A percentile compares a stretch with the other conserved stretches of the same genome.
Evolutionary conservation across 2,888 invertebrate genomes (phyloP).

Genomic region (Agrotis clavis): DNA sequence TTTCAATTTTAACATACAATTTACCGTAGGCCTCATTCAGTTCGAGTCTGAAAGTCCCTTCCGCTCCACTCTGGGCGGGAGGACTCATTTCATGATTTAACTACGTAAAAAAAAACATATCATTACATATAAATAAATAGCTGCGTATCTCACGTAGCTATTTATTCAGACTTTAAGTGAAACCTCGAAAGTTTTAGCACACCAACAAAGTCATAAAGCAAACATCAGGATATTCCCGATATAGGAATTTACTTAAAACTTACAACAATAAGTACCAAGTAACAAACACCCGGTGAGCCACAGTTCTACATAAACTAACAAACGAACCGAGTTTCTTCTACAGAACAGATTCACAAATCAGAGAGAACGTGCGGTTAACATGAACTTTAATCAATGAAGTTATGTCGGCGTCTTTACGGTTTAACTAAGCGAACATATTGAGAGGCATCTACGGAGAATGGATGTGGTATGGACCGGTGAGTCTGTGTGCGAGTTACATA

Average conservation of each 20-base stretch:
- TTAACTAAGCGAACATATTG: conserved; percentile 87
- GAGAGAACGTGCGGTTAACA: conserved; percentile 81
- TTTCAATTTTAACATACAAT: too few relatives aligned
- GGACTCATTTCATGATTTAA: too few relatives aligned
- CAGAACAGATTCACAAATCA: conserved; percentile 71
- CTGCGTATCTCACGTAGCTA: too few relatives aligned
- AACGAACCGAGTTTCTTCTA: conserved; percentile 29
- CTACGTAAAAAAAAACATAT: too few relatives aligned
- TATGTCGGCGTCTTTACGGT: conserved; percentile 89
- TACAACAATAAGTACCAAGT: background rate
- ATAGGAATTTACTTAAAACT: background rate
- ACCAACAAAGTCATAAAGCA: background rate
- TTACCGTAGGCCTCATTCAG: too few relatives aligned
- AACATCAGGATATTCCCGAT: background rate
- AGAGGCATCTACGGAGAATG: conserved; percentile 65
- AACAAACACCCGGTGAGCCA: conserved; percentile 3
- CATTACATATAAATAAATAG: too few relatives aligned
- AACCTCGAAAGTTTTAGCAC: background rate
- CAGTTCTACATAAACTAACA: conserved; percentile 27
- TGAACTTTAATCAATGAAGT: conserved; percentile 90
- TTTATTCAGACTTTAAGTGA: too few relatives aligned
- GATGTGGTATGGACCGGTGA: conserved; percentile 72
- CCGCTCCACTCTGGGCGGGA: too few relatives aligned
- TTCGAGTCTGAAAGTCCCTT: too few relatives aligned
- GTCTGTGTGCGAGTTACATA: background rate